Evolutionary conservation across 2,888 invertebrate species (phyloP).

Genomic region (Ferrisia virgata): DNA sequence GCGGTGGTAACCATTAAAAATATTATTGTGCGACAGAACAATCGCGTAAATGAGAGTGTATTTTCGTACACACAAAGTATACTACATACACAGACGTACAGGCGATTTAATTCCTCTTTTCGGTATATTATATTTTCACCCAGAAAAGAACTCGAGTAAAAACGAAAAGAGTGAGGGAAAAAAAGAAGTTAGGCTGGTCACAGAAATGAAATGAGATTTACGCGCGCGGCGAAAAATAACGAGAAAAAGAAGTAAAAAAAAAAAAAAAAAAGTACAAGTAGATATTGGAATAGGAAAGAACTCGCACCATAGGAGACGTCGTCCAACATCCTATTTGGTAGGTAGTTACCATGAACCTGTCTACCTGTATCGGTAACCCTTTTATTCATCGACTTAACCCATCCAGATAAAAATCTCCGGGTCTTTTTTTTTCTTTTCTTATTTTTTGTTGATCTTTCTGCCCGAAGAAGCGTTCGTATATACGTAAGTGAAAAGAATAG

Average conservation of each 20-base stretch:
- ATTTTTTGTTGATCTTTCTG: conserved; percentile 32
- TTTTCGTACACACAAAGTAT: too few relatives aligned
- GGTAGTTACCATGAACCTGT: conserved; percentile 42
- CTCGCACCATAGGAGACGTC: conserved; percentile 34
- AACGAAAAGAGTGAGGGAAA: too few relatives aligned
- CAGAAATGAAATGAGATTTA: conserved; percentile 17
- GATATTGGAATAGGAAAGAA: not conserved
- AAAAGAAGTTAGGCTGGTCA: not conserved
- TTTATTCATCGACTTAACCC: conserved; percentile 44
- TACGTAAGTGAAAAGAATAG: conserved; percentile 32
- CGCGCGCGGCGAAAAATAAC: not conserved
- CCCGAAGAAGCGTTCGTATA: conserved; percentile 39
- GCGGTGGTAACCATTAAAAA: not conserved
- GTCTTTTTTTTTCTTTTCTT: conserved; percentile 1
- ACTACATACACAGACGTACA: too few relatives aligned
- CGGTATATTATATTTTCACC: too few relatives aligned
- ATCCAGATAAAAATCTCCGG: conserved; percentile 41
- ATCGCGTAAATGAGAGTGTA: not conserved
- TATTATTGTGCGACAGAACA: not conserved
- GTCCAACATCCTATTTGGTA: conserved; percentile 39
- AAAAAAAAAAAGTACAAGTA: not conserved
- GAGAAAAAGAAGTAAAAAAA: not conserved
- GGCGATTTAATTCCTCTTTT: not conserved
- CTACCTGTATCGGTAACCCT: conserved; percentile 44
- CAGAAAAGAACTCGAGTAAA: too few relatives aligned